Evolutionary conservation across 2,888 invertebrate species (phyloP), one percentile per base, ranked within the genome.

Genomic region (Scrobipalpa costella): DNA sequence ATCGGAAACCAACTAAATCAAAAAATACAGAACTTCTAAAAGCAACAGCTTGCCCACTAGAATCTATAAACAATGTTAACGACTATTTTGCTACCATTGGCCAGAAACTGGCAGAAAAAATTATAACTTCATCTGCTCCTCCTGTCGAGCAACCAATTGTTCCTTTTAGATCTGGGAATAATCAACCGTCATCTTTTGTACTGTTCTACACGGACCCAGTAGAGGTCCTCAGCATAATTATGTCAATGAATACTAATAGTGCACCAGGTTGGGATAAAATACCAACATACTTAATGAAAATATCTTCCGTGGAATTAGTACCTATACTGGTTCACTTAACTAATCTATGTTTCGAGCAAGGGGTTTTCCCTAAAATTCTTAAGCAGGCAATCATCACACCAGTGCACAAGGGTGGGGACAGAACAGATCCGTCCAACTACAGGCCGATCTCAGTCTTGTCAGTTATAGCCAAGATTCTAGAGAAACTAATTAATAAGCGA

Each of bases 321-420:
- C 47, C 47, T 11, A n/a, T n/a, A n/a, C 44, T 44, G 11, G n/a
- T n/a, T 7, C 15, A 15, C 7, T 17, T 47, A n/a, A 15, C 17
- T 17, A n/a, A 47, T 7, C 13, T 7, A 13, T 47, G 47, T 17
- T 47, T 47, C 15, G 47, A 47, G 17, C 47, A 47, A 13, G 47
- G 47, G 1, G 15, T n/a, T 15, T 47, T 47, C 13, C 47, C 47
- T 7, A 6, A 47, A 15, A n/a, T 7, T 47, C n/a, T 47, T 1
- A 47, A 47, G 17, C n/a, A 15, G 7, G 47, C 15, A 6, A 2
- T 47, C 15, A 47, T 47, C 17, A 47, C 47, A n/a, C 47, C 47
- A 11, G 47, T 11, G n/a, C 47, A 47, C 47, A 47, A 47, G 15
- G 47, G 47, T 47, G 47, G 47, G 17, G 47, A 47, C 17, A n/a